Percentiles rank a stretch among this genome's conserved stretches.
Evolutionary conservation across 2,888 invertebrate genomes (phyloP).

Genomic region (Cynaeus angustus): DNA sequence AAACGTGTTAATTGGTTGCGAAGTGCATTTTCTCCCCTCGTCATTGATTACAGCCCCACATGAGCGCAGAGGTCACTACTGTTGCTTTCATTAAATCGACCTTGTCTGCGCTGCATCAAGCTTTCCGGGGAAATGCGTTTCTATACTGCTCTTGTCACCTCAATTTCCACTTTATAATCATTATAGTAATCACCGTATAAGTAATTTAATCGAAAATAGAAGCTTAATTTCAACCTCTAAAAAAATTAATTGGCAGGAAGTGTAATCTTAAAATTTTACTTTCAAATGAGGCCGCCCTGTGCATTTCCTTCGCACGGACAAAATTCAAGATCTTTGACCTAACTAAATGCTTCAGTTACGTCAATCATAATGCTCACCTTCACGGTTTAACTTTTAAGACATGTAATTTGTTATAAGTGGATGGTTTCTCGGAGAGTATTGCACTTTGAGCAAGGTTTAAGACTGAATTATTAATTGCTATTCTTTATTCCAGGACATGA

Average conservation of each 20-base stretch:
- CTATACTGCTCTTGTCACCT: too few species aligned
- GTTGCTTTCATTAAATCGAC: conserved; percentile 60
- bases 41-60: conserved; percentile 50
- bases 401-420: conserved; percentile 42
- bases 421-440: conserved; percentile 34
- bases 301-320: conserved; percentile 21
- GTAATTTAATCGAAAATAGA: conserved; percentile 1
- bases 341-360: conserved; percentile 38
- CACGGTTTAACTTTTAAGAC: conserved; percentile 37
- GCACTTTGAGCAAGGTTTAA: conserved; percentile 18
- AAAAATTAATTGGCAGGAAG: conserved; percentile 38
- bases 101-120: conserved; percentile 52
- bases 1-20: conserved; percentile 29
- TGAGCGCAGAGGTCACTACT: conserved; percentile 57
- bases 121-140: conserved; percentile 7
- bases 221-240: background rate
- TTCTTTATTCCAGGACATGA: conserved; percentile 64
- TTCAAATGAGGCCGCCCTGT: conserved; percentile 34
- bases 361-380: conserved; percentile 43
- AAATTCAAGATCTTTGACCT: conserved; percentile 27
- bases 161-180: too few species aligned
- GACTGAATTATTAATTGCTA: conserved; percentile 14
- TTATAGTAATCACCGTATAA: too few species aligned
- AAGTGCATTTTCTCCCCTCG: conserved; percentile 47
- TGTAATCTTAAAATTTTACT: conserved; percentile 33